Percentiles rank a stretch among this genome's conserved stretches.
Evolutionary conservation across 2,797 vertebrate species (phyloP).

Genomic region (Premnoplex brunnescens): DNA sequence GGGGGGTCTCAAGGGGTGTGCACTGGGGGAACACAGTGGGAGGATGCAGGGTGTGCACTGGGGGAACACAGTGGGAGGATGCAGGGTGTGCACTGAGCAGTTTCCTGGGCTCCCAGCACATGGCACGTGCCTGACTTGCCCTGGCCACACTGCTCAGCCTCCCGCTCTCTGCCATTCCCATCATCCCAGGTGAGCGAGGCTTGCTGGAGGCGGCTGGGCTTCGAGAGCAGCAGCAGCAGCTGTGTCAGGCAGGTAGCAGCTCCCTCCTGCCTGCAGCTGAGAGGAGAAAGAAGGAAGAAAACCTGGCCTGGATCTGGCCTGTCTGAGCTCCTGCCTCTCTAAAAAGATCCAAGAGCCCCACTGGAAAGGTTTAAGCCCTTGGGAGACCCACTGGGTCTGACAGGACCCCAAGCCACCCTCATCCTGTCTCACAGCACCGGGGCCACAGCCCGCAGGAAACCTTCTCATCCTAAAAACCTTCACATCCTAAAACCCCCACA

Average conservation of each 20-base stretch:
- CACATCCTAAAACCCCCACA: neutral
- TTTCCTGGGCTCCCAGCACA: neutral
- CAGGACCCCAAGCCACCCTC: neutral
- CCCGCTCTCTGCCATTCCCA: neutral
- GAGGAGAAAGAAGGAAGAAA: constrained; percentile 33
- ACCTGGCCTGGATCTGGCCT: constrained; percentile 17
- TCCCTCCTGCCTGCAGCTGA: neutral
- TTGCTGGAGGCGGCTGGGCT: neutral
- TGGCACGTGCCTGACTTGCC: fast-evolving
- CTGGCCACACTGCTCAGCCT: neutral
- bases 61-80: too few species aligned
- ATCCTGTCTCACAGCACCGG: neutral
- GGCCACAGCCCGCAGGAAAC: neutral
- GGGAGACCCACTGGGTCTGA: neutral
- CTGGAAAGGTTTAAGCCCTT: neutral
- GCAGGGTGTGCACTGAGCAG: neutral
- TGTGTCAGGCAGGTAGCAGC: constrained; percentile 32
- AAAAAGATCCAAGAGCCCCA: neutral
- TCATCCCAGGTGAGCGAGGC: neutral
- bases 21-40: neutral
- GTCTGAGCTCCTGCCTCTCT: neutral
- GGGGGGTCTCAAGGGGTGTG: neutral
- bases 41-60: neutral
- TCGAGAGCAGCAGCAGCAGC: neutral
- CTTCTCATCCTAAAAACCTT: too few species aligned